Percentiles rank a stretch among this genome's conserved stretches.
Evolutionary conservation across 2,113 vertebrate species (phyloP).

Genomic region (Thunnus thynnus): DNA sequence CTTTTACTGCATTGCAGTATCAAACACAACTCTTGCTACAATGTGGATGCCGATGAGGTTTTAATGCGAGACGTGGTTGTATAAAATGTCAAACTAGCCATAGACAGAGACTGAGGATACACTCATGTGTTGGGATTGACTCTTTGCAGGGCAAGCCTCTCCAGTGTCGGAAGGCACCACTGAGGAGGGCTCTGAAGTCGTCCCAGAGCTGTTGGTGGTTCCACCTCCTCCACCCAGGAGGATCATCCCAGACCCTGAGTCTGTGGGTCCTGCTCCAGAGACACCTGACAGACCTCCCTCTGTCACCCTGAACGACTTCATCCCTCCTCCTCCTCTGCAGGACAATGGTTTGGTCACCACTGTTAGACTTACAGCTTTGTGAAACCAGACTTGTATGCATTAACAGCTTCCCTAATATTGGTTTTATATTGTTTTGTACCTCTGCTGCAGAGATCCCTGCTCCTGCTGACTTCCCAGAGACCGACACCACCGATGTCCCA

Average conservation of each 20-base stretch:
- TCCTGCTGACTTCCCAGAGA: slow-evolving; percentile 50
- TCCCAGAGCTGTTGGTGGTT: slow-evolving; percentile 56
- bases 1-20: background rate
- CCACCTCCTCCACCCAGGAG: slow-evolving; percentile 77
- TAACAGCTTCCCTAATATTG: background rate
- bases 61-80: background rate
- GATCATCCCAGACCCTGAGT: slow-evolving; percentile 68
- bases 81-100: background rate
- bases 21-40: background rate
- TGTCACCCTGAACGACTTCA: slow-evolving; percentile 62
- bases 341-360: slow-evolving; percentile 29
- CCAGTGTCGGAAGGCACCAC: slow-evolving; percentile 43
- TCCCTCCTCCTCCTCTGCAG: slow-evolving; percentile 22
- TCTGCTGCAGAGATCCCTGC: slow-evolving; percentile 28
- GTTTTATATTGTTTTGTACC: background rate
- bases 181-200: slow-evolving; percentile 32
- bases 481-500: slow-evolving; percentile 3
- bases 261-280: slow-evolving; percentile 76
- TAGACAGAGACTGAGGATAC: background rate
- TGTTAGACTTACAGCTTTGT: background rate
- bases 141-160: slow-evolving; percentile 59
- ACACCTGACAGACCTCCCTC: slow-evolving; percentile 81
- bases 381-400: background rate
- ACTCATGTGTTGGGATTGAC: background rate
- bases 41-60: background rate